Evolutionary conservation across 2,797 vertebrate genomes (phyloP), one percentile per base, ranked within the genome.

Genomic region (Distichodus sexfasciatus): DNA sequence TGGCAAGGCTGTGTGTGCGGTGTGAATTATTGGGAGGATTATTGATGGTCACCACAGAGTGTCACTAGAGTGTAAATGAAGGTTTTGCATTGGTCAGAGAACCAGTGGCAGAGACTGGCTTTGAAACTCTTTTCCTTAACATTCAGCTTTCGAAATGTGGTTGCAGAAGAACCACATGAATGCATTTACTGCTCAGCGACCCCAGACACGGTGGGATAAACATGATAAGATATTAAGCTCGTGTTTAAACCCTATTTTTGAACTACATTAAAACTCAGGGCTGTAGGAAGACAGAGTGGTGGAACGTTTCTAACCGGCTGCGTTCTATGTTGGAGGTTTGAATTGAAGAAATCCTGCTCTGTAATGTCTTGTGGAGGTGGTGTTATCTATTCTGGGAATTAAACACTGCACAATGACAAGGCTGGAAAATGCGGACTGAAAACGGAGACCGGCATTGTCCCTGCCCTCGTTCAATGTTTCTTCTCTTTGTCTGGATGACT

Each of bases 121-220:
- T 79, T 84, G 58, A 29, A n/a, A n/a, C n/a, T n/a, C n/a, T n/a
- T n/a, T n/a, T n/a, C n/a, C n/a, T n/a, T n/a, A n/a, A n/a, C n/a
- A n/a, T n/a, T n/a, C n/a, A n/a, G n/a, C n/a, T n/a, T n/a, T n/a
- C n/a, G n/a, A n/a, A n/a, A 70, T 53, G 82, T 84, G 84, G 82
- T 87, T 80, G 71, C 83, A 83, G 79, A 85, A 82, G 83, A 89
- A 88, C 79, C 85, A 78, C 84, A 85, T 82, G 81, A 90, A 77
- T 87, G n/a, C n/a, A n/a, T n/a, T 86, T 83, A 46, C 79, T 76
- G 77, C 75, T 72, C 36, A 78, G 53, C 74, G 76, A 82, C 77
- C 72, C 48, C n/a, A n/a, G 54, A 66, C 74, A 82, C 84, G 83
- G 83, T 74, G 80, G 77, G 81, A 85, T 84, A n/a, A 83, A 83